Percentiles rank a stretch among this genome's conserved stretches.
phyloP scores from a whole-genome alignment of 2,888 invertebrate species.

The Tinea pellionella region DNA sequence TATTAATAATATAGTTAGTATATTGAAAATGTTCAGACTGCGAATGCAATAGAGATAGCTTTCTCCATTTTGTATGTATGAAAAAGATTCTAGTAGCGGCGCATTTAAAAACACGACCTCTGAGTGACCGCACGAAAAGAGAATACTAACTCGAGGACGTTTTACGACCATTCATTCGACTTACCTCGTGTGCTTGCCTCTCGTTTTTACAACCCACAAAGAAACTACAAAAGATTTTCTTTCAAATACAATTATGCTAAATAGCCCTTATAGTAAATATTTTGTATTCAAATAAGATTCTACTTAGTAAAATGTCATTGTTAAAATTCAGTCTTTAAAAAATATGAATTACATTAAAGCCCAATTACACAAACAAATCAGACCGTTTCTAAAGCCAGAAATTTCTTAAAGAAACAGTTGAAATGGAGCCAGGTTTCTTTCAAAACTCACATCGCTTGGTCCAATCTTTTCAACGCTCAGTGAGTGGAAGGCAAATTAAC shows the following conservation, averaged over 20 bases:
- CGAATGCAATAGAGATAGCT: not conserved
- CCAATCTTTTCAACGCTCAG: constrained; percentile 9
- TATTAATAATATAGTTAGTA: not conserved
- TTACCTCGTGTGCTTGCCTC: not conserved
- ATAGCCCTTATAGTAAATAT: too few relatives aligned
- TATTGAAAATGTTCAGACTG: not conserved
- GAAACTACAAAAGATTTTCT: not conserved
- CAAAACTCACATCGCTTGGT: constrained; percentile 10
- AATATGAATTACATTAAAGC: not conserved
- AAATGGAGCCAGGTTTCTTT: not conserved
- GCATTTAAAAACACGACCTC: constrained; percentile 13
- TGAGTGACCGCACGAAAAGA: constrained; percentile 10
- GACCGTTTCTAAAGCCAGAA: not conserved
- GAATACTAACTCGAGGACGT: constrained; percentile 3
- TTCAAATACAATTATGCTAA: not conserved
- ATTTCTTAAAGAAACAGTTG: not conserved
- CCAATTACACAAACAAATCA: not conserved
- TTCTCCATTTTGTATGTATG: constrained; percentile 13
- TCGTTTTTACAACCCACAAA: not conserved
- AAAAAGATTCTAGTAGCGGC: not conserved
- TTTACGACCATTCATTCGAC: not conserved
- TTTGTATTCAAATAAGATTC: too few relatives aligned
- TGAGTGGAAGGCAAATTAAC: constrained; percentile 14
- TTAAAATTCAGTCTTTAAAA: too few relatives aligned
- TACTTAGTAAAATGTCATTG: too few relatives aligned